phyloP scores from a whole-genome alignment of 2,113 vertebrate species.

The Galbula dea region DNA sequence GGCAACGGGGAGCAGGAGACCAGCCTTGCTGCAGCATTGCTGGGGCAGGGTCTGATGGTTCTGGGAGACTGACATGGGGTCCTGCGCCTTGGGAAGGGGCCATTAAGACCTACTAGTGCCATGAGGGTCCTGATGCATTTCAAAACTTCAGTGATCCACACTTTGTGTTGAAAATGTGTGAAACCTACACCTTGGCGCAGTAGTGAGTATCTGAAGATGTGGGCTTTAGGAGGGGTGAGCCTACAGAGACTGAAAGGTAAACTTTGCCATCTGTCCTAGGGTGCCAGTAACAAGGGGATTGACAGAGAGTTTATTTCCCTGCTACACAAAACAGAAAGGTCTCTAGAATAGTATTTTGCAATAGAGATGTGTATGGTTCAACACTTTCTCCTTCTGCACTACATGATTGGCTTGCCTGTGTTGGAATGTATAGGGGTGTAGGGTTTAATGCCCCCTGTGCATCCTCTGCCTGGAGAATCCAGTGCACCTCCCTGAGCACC shows the following conservation, averaged over 20 bases:
- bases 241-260: background rate
- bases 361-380: background rate
- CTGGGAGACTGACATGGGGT: accelerated
- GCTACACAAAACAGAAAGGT: accelerated
- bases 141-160: background rate
- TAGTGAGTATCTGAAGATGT: accelerated
- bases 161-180: background rate
- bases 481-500: too few relatives aligned
- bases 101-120: background rate
- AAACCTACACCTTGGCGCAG: background rate
- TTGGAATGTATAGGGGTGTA: accelerated
- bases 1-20: background rate
- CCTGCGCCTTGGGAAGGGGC: background rate
- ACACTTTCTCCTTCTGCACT: accelerated
- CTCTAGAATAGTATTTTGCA: background rate
- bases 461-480: background rate
- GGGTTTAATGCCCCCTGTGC: background rate
- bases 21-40: accelerated
- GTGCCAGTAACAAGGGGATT: background rate
- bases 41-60: background rate
- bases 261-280: background rate
- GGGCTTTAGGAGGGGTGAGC: background rate
- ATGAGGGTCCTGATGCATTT: background rate
- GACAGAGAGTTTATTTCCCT: accelerated
- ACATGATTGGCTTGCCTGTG: background rate